Evolutionary conservation across 53 echinoderm and acorn worm genomes (phyloP).

Genomic region (Mesocentrotus franciscanus): DNA sequence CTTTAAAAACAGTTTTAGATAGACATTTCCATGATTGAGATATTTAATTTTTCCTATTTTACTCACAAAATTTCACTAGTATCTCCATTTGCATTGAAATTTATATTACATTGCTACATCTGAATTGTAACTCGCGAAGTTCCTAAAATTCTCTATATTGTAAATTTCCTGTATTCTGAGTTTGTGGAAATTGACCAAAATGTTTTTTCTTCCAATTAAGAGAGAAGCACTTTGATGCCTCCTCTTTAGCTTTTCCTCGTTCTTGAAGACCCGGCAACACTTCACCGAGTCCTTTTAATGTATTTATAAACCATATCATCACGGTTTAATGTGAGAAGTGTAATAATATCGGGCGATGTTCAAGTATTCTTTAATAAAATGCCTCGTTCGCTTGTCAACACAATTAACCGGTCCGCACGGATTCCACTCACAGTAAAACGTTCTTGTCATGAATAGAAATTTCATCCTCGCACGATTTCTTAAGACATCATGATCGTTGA

Average conservation of each 20-base stretch:
- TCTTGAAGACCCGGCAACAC: neutral
- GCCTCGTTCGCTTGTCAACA: neutral
- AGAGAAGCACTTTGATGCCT: neutral
- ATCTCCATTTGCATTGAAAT: no score
- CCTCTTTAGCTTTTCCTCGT: neutral
- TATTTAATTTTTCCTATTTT: no score
- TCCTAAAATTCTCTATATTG: no score
- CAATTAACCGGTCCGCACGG: neutral
- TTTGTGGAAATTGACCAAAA: no score
- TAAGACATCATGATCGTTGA: neutral
- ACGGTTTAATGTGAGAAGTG: neutral
- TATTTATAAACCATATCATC: neutral
- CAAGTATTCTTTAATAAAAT: neutral
- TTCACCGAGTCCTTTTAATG: neutral
- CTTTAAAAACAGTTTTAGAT: no score
- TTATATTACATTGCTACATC: no score
- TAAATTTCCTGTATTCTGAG: no score
- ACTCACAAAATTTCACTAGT: no score
- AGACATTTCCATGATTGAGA: no score
- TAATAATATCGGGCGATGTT: neutral
- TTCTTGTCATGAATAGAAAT: neutral
- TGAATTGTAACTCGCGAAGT: no score
- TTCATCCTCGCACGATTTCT: neutral
- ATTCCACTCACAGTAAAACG: neutral
- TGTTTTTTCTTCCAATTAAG: neutral